Percentiles rank a stretch among this genome's conserved stretches.
Conservation (phyloP, 2,888 invertebrate species). For the Drosophila infuscata region DNA sequence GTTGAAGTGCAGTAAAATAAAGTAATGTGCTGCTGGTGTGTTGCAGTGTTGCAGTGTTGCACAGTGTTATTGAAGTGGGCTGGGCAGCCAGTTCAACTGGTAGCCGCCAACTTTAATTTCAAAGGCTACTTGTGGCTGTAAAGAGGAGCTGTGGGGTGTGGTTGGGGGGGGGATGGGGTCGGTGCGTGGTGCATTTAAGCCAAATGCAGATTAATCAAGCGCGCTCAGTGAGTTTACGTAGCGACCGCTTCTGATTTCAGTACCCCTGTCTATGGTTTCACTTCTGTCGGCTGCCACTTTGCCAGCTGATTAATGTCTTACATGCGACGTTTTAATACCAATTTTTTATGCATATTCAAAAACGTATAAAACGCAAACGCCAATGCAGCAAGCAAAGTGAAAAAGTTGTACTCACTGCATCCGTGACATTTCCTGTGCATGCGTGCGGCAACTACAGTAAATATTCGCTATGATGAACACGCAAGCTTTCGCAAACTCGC, state of each 20-base stretch:
- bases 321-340: conserved; percentile 81
- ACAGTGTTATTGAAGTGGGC: conserved; percentile 31
- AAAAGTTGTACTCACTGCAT: conserved; percentile 67
- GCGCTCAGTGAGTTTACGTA: conserved; percentile 70
- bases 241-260: conserved; percentile 51
- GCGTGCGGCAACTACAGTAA: conserved; percentile 54
- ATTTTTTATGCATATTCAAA: conserved; percentile 78
- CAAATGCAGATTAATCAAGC: conserved; percentile 77
- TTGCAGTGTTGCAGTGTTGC: conserved; percentile 13
- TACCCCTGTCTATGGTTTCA: background rate
- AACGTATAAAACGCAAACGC: conserved; percentile 48
- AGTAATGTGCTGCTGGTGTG: conserved; percentile 9
- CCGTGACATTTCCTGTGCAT: conserved; percentile 77
- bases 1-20: conserved; percentile 29
- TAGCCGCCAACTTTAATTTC: conserved; percentile 34
- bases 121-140: conserved; percentile 56
- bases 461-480: background rate
- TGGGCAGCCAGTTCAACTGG: conserved; percentile 52
- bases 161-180: too few relatives aligned
- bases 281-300: conserved; percentile 72
- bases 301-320: conserved; percentile 79
- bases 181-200: conserved; percentile 6
- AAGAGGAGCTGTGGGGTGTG: background rate
- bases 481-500: background rate
- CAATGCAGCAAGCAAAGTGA: conserved; percentile 47